A percentile compares a stretch with the other conserved stretches of the same genome.
Conservation (phyloP, 2,888 invertebrate genomes). For the Cataglyphis rosenhaueri region DNA sequence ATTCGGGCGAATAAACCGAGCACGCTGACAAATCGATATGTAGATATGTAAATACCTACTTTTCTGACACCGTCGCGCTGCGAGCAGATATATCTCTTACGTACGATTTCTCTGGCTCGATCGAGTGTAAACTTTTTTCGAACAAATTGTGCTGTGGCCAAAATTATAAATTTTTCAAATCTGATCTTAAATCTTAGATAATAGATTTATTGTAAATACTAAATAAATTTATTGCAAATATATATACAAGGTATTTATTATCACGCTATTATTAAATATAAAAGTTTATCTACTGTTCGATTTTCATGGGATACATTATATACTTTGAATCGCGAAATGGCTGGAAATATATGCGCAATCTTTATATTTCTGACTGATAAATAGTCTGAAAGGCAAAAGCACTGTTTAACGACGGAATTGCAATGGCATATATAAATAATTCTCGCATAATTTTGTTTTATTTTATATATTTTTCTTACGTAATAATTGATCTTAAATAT, state of each 20-base stretch:
- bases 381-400: slow-evolving; percentile 63
- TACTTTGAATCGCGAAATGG: background rate
- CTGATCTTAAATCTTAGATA: background rate
- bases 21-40: slow-evolving; percentile 10
- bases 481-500: background rate
- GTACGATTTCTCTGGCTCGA: background rate
- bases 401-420: slow-evolving; percentile 19
- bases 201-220: background rate
- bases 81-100: background rate
- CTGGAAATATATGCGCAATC: background rate
- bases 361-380: background rate
- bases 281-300: too few relatives aligned
- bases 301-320: background rate
- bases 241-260: background rate
- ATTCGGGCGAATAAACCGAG: slow-evolving; percentile 17
- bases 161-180: background rate
- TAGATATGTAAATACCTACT: slow-evolving; percentile 10
- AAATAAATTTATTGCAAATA: background rate
- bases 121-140: background rate
- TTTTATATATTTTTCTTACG: background rate
- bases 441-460: too few relatives aligned
- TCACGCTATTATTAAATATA: too few relatives aligned
- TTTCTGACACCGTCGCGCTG: background rate
- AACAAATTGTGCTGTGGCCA: background rate
- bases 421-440: background rate